Evolutionary conservation across 2,113 vertebrate species (phyloP).

Genomic region (Corythaeola cristata): DNA sequence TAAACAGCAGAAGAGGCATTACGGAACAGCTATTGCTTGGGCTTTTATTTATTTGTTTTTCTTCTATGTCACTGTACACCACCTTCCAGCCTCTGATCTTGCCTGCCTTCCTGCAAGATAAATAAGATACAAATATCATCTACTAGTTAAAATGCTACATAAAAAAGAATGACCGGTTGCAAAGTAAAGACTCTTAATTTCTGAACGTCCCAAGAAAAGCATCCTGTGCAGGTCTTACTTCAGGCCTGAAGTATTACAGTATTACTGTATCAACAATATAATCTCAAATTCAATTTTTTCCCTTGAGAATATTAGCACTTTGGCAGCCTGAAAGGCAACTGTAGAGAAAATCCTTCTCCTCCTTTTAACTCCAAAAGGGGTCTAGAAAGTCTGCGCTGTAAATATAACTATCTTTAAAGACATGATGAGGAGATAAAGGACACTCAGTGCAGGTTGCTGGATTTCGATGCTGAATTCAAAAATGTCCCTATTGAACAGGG

Average conservation of each 20-base stretch:
- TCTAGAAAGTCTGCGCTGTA: neutral
- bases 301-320: neutral
- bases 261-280: neutral
- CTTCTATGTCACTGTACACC: neutral
- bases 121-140: neutral
- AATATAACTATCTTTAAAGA: neutral
- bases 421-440: neutral
- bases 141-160: neutral
- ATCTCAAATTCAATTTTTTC: neutral
- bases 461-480: neutral
- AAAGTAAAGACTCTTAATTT: neutral
- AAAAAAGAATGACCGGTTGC: neutral
- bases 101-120: neutral
- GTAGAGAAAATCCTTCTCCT: neutral
- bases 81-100: neutral
- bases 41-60: neutral
- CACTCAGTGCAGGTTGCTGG: neutral
- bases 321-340: neutral
- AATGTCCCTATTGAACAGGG: fast-evolving
- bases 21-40: neutral
- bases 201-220: neutral
- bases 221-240: neutral
- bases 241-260: neutral
- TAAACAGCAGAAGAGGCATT: neutral
- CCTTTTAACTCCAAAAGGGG: neutral